Base-by-base conservation (phyloP, 1,140 invertebrate genomes). In the Drosophila aff. region DNA sequence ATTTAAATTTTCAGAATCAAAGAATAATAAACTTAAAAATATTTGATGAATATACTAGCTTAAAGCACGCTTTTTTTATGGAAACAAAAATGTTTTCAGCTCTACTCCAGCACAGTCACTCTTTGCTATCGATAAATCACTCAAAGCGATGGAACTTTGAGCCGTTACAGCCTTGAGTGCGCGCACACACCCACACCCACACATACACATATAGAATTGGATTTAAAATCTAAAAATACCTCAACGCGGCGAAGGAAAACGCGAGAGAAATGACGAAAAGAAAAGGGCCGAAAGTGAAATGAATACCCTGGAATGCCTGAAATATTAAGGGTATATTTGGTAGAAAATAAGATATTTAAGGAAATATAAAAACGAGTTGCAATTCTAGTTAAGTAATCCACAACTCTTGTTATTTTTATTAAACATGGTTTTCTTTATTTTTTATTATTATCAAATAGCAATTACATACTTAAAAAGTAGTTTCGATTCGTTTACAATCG, bases 401-500 rank as follows among this genome's bases (percentile, higher is more conserved):
- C 7, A 31, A 16, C 13, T 16, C 4, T 26, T 28, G 0, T 28
- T 10, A 26, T 49, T 49, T 61, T 81, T 63, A 80, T 55, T 64
- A 85, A 85, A 85, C 75, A 86, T 82, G 38, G n/a, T 46, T 47
- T 31, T 75, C 41, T 64, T 68, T 72, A 76, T 82, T 89, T 53
- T 61, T 67, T 83, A 43, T 53, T 78, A 52, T 68, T 77, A 77
- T 69, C 55, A 77, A 68, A 62, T 81, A 81, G 57, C 58, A 78
- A 52, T 89, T 89, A 79, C 63, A 69, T 75, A 66, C 65, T 77
- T 63, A 69, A 80, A 66, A 44, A 53, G 31, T 75, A 67, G 44
- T 43, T 41, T 49, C 59, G 28, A 47, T 58, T 49, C 26, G 15
- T 23, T 23, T 21, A 38, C 61, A 50, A 65, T 69, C 46, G 46